Percentiles rank a stretch among this genome's conserved stretches.
Evolutionary conservation across 2,113 vertebrate genomes (phyloP).

Genomic region (Pao palembangensis): DNA sequence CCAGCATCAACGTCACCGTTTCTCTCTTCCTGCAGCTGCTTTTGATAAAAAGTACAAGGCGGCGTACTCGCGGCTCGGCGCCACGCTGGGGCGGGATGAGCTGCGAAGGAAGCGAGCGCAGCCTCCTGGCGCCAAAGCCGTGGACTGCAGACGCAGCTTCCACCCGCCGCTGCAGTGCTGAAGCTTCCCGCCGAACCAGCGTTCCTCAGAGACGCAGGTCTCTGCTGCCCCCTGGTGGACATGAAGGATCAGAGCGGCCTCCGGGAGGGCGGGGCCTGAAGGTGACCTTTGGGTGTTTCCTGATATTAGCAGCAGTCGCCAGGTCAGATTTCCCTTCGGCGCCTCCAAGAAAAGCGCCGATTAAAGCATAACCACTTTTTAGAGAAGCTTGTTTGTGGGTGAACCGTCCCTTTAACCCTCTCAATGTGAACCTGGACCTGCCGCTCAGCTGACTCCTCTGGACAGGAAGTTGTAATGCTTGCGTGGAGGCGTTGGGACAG

Average conservation of each 20-base stretch:
- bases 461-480: no score
- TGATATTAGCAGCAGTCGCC: no score
- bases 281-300: neutral
- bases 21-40: slow-evolving; percentile 63
- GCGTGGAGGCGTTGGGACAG: no score
- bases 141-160: slow-evolving; percentile 87
- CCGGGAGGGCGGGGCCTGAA: neutral
- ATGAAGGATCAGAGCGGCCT: no score
- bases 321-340: no score
- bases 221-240: neutral
- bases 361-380: no score
- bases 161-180: slow-evolving; percentile 84
- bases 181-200: slow-evolving; percentile 7
- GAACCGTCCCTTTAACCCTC: no score
- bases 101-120: slow-evolving; percentile 77
- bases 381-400: no score
- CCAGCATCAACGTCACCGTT: neutral
- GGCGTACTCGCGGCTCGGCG: slow-evolving; percentile 78
- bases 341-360: no score
- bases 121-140: slow-evolving; percentile 82
- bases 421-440: no score
- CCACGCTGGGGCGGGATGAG: slow-evolving; percentile 79
- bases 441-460: no score
- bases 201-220: neutral
- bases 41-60: slow-evolving; percentile 90